Conservation (phyloP, 2,888 invertebrate genomes). For the Cataglyphis cursor region DNA sequence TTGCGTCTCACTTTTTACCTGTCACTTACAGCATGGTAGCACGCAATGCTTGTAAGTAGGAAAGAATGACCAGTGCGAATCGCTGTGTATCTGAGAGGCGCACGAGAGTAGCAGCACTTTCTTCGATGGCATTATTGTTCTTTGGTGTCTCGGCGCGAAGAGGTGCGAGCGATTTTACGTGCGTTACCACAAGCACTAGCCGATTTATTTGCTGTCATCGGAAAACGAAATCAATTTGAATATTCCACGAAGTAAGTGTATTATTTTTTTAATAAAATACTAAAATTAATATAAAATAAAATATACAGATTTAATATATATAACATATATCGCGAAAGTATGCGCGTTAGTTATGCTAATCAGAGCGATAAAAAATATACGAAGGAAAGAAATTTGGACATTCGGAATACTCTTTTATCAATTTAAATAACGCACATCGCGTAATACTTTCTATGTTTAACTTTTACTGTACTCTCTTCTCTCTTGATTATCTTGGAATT, state of each 20-base stretch:
- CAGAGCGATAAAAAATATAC: slow-evolving; percentile 3
- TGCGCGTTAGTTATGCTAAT: background rate
- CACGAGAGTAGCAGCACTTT: slow-evolving; percentile 77
- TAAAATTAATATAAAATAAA: background rate
- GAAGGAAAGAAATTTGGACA: background rate
- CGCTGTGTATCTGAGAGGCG: slow-evolving; percentile 56
- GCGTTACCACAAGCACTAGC: slow-evolving; percentile 21
- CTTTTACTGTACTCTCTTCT: too few relatives aligned
- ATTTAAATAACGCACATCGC: background rate
- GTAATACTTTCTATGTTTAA: background rate
- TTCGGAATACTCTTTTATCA: background rate
- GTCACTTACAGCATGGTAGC: background rate
- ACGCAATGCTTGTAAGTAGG: slow-evolving; percentile 17
- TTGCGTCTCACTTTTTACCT: slow-evolving; percentile 35
- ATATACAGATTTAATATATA: background rate
- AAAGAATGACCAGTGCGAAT: slow-evolving; percentile 44
- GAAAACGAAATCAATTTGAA: background rate
- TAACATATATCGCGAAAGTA: background rate
- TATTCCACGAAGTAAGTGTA: slow-evolving; percentile 38
- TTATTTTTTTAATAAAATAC: background rate
- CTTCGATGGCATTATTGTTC: slow-evolving; percentile 81
- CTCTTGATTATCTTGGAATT: background rate
- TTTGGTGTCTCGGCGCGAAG: slow-evolving; percentile 80
- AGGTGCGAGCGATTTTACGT: slow-evolving; percentile 63
- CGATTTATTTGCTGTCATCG: background rate